phyloP scores from a whole-genome alignment of 2,888 invertebrate species.

The Liopterus haemorrhoidalis region DNA sequence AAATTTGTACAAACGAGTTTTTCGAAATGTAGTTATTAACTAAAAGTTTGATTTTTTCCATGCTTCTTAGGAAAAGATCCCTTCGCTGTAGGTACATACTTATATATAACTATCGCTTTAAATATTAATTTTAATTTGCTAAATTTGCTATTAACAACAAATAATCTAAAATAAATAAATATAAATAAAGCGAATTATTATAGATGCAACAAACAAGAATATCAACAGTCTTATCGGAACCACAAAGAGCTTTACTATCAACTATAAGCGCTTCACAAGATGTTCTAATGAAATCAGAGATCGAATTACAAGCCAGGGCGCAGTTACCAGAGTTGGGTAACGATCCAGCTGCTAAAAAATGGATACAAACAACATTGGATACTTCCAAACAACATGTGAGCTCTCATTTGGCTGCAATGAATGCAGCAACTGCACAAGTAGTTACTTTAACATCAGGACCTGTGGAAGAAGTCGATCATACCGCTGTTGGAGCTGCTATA shows the following conservation, averaged over 20 bases:
- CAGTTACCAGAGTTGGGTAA: conserved; percentile 70
- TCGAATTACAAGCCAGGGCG: conserved; percentile 53
- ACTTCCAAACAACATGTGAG: conserved; percentile 94
- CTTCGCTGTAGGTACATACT: conserved; percentile 34
- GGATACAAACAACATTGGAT: conserved; percentile 91
- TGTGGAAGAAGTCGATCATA: conserved; percentile 88
- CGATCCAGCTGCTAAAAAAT: conserved; percentile 81
- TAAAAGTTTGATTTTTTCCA: conserved; percentile 24
- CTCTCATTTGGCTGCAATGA: conserved; percentile 97
- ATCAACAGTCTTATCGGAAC: conserved; percentile 79
- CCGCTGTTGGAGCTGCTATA: conserved; percentile 93
- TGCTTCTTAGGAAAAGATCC: conserved; percentile 26
- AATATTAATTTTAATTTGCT: background rate
- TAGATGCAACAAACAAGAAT: conserved; percentile 79
- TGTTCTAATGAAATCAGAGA: conserved; percentile 80
- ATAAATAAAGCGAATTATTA: too few species aligned
- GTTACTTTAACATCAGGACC: conserved; percentile 51
- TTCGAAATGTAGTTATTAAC: too few species aligned
- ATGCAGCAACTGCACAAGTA: conserved; percentile 96
- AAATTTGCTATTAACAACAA: background rate
- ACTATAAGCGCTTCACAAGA: conserved; percentile 87
- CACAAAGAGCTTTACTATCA: conserved; percentile 86
- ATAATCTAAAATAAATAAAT: background rate
- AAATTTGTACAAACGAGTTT: background rate
- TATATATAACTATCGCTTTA: conserved; percentile 6